Evolutionary conservation across 2,888 invertebrate genomes (phyloP).

Genomic region (Microctonus brassicae): DNA sequence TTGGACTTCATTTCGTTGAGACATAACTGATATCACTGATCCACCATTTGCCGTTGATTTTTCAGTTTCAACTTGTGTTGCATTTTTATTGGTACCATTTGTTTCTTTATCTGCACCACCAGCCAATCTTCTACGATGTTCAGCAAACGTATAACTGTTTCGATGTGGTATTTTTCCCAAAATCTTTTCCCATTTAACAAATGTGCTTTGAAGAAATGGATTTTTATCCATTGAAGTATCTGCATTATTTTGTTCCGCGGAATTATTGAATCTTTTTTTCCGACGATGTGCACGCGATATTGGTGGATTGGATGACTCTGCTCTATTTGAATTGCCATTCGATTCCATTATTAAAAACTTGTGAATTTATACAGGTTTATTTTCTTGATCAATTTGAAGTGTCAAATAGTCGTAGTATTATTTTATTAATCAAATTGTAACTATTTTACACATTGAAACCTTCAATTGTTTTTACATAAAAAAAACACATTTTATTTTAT

Average conservation of each 20-base stretch:
- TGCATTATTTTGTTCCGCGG: background rate
- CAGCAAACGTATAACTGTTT: conserved; percentile 13
- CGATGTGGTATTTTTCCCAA: conserved; percentile 32
- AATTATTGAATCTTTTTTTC: background rate
- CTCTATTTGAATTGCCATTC: background rate
- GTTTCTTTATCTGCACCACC: conserved; percentile 41
- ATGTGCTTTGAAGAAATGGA: conserved; percentile 3
- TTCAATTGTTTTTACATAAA: background rate
- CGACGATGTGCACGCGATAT: background rate
- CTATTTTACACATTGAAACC: background rate
- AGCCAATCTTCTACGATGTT: conserved; percentile 35
- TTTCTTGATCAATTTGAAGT: background rate
- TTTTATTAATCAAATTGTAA: background rate
- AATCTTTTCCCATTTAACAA: conserved; percentile 30
- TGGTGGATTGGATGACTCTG: background rate
- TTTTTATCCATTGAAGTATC: conserved; percentile 6
- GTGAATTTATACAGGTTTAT: background rate
- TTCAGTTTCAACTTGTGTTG: background rate
- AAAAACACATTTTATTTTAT: background rate
- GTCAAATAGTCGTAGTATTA: background rate
- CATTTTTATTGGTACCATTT: background rate
- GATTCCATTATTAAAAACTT: background rate
- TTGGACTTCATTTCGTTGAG: background rate
- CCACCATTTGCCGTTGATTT: background rate
- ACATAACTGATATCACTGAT: background rate